A percentile compares a stretch with the other conserved stretches of the same genome.
These are phyloP conservation scores for Propithecus coquereli DNA, from an alignment of 2,113 vertebrate species.

Conservation along the genomic window DNA sequence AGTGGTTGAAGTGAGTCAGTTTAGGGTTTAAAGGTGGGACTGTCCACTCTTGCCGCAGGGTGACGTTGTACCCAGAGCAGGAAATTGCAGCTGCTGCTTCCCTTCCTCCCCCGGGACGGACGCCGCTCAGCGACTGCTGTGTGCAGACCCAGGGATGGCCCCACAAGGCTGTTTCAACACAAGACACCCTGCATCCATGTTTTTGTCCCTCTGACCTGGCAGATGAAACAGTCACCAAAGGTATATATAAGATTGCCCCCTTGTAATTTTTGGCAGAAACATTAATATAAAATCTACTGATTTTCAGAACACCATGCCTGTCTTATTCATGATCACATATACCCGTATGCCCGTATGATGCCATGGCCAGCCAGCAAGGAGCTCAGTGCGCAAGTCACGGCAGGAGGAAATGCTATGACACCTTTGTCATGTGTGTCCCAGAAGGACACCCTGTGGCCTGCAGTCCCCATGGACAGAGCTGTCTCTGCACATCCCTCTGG, in stretches of 20 bases:
- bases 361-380: background rate
- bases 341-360: fast-evolving
- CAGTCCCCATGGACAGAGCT: background rate
- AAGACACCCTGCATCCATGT: fast-evolving
- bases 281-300: background rate
- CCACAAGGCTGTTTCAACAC: background rate
- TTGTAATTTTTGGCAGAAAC: background rate
- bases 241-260: background rate
- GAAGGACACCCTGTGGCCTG: fast-evolving
- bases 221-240: background rate
- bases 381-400: background rate
- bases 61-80: fast-evolving
- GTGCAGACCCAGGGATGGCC: background rate
- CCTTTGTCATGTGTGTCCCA: fast-evolving
- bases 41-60: background rate
- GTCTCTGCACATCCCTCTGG: background rate
- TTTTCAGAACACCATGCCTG: background rate
- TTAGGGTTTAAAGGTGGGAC: background rate
- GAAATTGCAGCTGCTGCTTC: background rate
- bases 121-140: fast-evolving
- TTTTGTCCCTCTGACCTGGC: fast-evolving
- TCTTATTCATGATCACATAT: fast-evolving
- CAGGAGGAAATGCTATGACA: fast-evolving
- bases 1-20: too few species aligned
- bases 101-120: background rate